Conservation (phyloP, 2,113 vertebrate species). For the Arenaria interpres region DNA sequence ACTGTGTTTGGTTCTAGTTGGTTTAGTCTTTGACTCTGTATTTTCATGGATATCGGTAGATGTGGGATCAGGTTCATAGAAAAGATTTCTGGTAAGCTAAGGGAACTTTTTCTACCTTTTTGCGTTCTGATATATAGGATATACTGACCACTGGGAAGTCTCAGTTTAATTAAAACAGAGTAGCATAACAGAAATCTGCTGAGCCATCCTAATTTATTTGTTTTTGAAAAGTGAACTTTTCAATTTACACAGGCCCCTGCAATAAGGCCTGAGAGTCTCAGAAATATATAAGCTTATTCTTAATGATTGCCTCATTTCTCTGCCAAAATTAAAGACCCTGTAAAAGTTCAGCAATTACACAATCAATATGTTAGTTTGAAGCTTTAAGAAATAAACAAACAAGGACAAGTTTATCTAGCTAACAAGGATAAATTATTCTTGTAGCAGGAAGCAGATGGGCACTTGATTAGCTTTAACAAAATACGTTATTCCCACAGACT, state of each 20-base stretch:
- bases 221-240: not conserved
- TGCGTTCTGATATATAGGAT: not conserved
- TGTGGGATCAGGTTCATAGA: not conserved
- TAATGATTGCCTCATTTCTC: not conserved
- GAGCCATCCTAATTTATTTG: not conserved
- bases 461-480: conserved; percentile 19
- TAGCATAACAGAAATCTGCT: not conserved
- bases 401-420: not conserved
- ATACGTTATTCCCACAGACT: not conserved
- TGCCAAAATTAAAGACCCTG: not conserved
- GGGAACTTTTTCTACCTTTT: not conserved
- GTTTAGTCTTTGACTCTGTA: not conserved
- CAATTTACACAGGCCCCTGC: not conserved
- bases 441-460: conserved; percentile 5
- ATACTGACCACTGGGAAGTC: not conserved
- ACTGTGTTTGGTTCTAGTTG: rapidly evolving
- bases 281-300: not conserved
- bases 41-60: not conserved
- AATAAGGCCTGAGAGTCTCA: not conserved
- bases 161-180: not conserved
- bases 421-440: conserved; percentile 11
- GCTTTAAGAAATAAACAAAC: not conserved
- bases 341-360: not conserved
- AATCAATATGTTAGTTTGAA: not conserved
- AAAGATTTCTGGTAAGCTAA: not conserved